These are phyloP conservation scores for Centropristis striata DNA, from an alignment of 2,113 vertebrate genomes.

Conservation along the genomic window DNA sequence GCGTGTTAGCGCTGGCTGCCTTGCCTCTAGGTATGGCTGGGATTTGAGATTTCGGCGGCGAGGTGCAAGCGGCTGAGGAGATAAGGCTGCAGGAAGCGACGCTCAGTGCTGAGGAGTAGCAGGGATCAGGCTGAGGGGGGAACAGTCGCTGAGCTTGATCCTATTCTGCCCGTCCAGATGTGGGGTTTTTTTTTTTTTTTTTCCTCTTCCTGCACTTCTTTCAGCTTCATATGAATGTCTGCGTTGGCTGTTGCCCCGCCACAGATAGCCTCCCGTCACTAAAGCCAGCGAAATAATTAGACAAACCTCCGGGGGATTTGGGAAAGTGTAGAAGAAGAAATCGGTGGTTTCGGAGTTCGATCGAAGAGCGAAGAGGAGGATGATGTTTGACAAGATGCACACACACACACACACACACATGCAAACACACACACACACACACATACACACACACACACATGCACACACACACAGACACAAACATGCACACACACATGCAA, in stretches of 20 bases:
- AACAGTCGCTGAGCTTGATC: constrained; percentile 65
- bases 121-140: constrained; percentile 64
- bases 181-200: too few relatives aligned
- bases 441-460: constrained; percentile 16
- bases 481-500: not conserved
- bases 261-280: constrained; percentile 50
- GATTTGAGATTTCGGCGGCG: constrained; percentile 67
- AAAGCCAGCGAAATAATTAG: constrained; percentile 75
- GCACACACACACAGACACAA: not conserved
- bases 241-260: constrained; percentile 35
- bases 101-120: constrained; percentile 59
- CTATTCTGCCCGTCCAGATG: constrained; percentile 59
- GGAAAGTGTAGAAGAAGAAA: constrained; percentile 43
- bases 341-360: constrained; percentile 1
- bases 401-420: not conserved
- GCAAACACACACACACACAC: constrained; percentile 12
- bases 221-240: constrained; percentile 40
- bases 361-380: constrained; percentile 25
- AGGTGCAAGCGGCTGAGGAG: constrained; percentile 59
- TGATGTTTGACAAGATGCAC: constrained; percentile 14
- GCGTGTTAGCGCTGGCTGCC: constrained; percentile 48
- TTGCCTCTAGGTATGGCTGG: constrained; percentile 72
- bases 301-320: constrained; percentile 54
- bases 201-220: constrained; percentile 3
- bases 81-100: constrained; percentile 66